A percentile compares a stretch with the other conserved stretches of the same genome.
These are phyloP conservation scores for Falco punctatus DNA, from an alignment of 2,113 vertebrate genomes.

Conservation along the genomic window DNA sequence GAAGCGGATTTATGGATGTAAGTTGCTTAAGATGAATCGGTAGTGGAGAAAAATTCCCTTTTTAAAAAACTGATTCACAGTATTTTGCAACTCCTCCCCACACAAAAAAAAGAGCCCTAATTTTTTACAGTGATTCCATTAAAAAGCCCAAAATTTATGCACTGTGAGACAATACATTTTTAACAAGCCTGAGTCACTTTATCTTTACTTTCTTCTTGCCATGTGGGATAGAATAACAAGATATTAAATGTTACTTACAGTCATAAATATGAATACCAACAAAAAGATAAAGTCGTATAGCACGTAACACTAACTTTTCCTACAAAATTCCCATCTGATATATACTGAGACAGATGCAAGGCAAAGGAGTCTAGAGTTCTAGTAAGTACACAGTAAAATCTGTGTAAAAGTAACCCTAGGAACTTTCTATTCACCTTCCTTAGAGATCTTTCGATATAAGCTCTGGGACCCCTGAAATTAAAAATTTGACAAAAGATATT, in stretches of 20 bases:
- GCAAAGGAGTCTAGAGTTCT: not conserved
- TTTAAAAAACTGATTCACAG: not conserved
- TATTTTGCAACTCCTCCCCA: not conserved
- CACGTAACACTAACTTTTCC: accelerated
- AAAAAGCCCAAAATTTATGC: not conserved
- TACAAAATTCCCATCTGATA: not conserved
- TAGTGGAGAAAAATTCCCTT: not conserved
- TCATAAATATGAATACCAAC: not conserved
- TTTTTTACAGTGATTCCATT: not conserved
- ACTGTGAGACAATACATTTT: not conserved
- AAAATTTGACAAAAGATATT: not conserved
- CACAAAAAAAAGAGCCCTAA: not conserved
- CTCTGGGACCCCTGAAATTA: not conserved
- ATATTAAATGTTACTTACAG: not conserved
- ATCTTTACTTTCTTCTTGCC: not conserved
- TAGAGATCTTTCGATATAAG: not conserved
- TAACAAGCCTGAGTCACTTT: not conserved
- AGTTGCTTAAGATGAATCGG: not conserved
- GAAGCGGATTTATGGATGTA: not conserved
- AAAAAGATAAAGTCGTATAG: not conserved
- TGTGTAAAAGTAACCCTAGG: not conserved
- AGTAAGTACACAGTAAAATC: not conserved
- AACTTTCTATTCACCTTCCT: not conserved
- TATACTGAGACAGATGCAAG: not conserved
- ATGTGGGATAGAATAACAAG: not conserved